Base-by-base conservation (phyloP, 2,888 invertebrate species). In the Volucella zonaria region DNA sequence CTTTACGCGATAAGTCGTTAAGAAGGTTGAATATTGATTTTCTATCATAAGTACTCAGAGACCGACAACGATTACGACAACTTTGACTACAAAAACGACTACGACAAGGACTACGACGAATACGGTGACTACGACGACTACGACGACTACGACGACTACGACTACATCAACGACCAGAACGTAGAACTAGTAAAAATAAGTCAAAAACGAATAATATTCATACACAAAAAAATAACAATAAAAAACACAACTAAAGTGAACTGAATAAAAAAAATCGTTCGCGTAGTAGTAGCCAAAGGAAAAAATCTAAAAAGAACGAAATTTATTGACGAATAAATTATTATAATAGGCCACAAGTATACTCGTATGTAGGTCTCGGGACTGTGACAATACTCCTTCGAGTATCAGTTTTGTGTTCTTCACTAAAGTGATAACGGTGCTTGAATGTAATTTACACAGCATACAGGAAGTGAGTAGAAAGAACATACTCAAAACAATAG, bases 1-100 rank as follows among this genome's bases (percentile, higher is more conserved):
- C 42, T 42, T 42, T 68, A 59, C 18, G 71, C 56, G 75, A 80
- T 79, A 85, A 85, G 76, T 85, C 81, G 81, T 77, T 85, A 81
- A 81, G 76, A 81, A 85, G 62, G 81, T 83, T 88, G 83, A 88
- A 76, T 88, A 88, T 88, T 88, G 88, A 88, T 87, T 88, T 87
- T 87, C 86, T 80, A 87, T 88, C 87, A 87, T 86, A 87, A 87
- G 86, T 83, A 82, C 80, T 86, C 71, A 74, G 62, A 76, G 76
- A 76, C 67, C 76, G 76, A 85, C 76, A 81, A 80, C 80, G 64
- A 31, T 31, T 31, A 31, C 31, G 31, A 31, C 31, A 31, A 31
- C 31, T 31, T 31, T 31, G 31, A 71, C 75, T 49, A 47, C 61
- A 49, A 12, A 45, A 49, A 47, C 79, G 38, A 64, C 64, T 23